Percentiles rank a stretch among this genome's conserved stretches.
Conservation (phyloP, 2,888 invertebrate species). For the Choristoneura rosaceana region DNA sequence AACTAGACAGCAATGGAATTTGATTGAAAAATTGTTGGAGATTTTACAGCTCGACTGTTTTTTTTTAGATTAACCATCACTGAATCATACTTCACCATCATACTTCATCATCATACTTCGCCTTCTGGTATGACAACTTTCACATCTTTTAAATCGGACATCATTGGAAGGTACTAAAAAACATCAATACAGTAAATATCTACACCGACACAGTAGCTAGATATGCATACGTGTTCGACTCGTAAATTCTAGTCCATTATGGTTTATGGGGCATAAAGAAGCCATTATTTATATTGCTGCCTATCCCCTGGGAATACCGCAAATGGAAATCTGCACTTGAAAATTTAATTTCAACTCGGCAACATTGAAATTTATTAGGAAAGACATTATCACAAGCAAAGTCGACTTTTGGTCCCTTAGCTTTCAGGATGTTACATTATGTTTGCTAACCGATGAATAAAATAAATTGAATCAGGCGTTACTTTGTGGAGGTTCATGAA, state of each 20-base stretch:
- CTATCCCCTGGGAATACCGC: slow-evolving; percentile 7
- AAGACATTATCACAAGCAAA: background rate
- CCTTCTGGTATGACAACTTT: background rate
- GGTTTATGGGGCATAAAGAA: slow-evolving; percentile 17
- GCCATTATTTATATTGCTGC: slow-evolving; percentile 23
- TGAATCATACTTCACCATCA: too few relatives aligned
- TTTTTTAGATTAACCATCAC: too few relatives aligned
- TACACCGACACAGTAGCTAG: background rate
- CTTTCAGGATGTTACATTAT: too few relatives aligned
- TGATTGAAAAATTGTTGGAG: too few relatives aligned
- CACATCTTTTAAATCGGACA: too few relatives aligned
- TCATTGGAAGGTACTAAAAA: too few relatives aligned
- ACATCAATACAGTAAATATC: background rate
- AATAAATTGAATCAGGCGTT: background rate
- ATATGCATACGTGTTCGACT: slow-evolving; percentile 11
- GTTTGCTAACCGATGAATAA: background rate
- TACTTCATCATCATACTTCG: too few relatives aligned
- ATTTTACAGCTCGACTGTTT: too few relatives aligned
- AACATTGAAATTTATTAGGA: background rate
- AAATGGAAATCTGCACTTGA: slow-evolving; percentile 21
- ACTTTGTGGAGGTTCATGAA: too few relatives aligned
- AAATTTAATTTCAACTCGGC: slow-evolving; percentile 1
- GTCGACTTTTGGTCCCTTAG: too few relatives aligned
- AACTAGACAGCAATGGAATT: too few relatives aligned
- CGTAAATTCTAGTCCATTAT: slow-evolving; percentile 13